These are phyloP conservation scores for Parazoanthus darwini DNA, from an alignment of 92 coral and sea anemone genomes.

Conservation along the genomic window DNA sequence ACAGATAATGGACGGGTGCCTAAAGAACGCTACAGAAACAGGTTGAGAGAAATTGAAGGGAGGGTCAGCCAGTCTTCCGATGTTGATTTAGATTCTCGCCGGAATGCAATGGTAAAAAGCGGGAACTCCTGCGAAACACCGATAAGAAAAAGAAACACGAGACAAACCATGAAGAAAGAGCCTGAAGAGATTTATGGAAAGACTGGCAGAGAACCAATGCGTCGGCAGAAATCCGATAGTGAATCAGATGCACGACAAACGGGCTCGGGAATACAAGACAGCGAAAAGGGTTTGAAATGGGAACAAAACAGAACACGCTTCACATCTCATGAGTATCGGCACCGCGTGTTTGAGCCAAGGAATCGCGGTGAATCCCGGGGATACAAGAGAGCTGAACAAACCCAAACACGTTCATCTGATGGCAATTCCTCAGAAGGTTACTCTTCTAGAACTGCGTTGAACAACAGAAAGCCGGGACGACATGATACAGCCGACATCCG, in stretches of 20 bases:
- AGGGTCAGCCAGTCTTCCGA: not conserved
- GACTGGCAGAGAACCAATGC: not conserved
- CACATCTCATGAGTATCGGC: not conserved
- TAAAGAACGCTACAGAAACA: not conserved
- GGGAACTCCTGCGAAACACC: not conserved
- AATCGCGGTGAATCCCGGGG: not conserved
- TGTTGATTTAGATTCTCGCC: too few relatives aligned
- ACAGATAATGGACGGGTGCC: not conserved
- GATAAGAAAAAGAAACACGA: not conserved
- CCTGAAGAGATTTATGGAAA: too few relatives aligned
- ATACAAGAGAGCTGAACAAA: not conserved
- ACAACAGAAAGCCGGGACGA: not conserved
- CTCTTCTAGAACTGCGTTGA: not conserved
- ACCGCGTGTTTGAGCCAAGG: not conserved
- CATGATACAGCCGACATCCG: not conserved
- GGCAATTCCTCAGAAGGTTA: not conserved
- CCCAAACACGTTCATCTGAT: not conserved
- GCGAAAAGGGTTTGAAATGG: not conserved
- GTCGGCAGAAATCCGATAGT: not conserved
- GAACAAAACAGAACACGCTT: not conserved
- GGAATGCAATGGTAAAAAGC: too few relatives aligned
- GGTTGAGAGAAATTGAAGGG: not conserved
- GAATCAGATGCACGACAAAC: not conserved
- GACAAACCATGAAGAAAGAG: not conserved
- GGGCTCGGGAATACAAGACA: not conserved